Evolutionary conservation across 1,140 invertebrate genomes (phyloP).

Genomic region (Drosophila punjabiensis): DNA sequence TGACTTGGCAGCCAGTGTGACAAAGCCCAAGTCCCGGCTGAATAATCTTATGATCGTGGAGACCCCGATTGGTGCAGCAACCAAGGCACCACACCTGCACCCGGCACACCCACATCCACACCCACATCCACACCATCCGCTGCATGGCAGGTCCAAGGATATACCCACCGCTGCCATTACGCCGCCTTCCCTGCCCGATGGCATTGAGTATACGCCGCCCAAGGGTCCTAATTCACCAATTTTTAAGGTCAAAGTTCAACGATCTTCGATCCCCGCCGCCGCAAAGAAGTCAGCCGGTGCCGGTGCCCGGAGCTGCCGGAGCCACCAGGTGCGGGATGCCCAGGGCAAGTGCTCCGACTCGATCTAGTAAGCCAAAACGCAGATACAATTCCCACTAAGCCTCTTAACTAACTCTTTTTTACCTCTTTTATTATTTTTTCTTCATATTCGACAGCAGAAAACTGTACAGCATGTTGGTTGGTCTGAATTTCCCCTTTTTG

Average conservation of each 20-base stretch:
- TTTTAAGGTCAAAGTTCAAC: conserved; percentile 76
- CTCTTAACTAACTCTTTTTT: conserved; percentile 41
- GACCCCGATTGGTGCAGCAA: conserved; percentile 36
- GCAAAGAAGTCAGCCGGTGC: conserved; percentile 9
- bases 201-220: conserved; percentile 67
- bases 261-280: conserved; percentile 35
- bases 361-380: conserved; percentile 69
- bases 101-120: not conserved
- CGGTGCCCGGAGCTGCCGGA: conserved; percentile 52
- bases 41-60: conserved; percentile 72
- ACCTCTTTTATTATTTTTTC: not conserved
- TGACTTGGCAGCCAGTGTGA: conserved; percentile 51
- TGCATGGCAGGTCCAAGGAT: conserved; percentile 61
- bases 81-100: conserved; percentile 28
- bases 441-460: conserved; percentile 60
- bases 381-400: conserved; percentile 32
- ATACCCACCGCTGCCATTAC: conserved; percentile 34
- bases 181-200: conserved; percentile 24
- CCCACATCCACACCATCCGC: not conserved
- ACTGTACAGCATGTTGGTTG: conserved; percentile 73
- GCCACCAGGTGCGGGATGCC: conserved; percentile 67
- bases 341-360: conserved; percentile 73
- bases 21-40: conserved; percentile 38
- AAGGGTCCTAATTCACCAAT: conserved; percentile 72
- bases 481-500: conserved; percentile 69